Percentiles rank a stretch among this genome's conserved stretches.
Evolutionary conservation across 2,888 invertebrate species (phyloP).

Genomic region (Tyria jacobaeae): DNA sequence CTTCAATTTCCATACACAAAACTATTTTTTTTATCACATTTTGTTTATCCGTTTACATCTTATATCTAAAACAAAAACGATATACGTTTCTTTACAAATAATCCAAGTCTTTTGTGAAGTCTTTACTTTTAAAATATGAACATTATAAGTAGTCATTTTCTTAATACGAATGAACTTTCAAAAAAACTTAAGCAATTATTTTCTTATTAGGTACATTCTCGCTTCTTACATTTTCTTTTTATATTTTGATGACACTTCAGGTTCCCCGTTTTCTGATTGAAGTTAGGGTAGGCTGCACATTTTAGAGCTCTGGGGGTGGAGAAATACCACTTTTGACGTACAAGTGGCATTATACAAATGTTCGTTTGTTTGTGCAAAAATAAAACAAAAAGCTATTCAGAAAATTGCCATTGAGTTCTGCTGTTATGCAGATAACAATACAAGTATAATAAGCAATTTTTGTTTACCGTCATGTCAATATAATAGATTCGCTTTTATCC

Average conservation of each 20-base stretch:
- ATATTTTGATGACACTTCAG: background rate
- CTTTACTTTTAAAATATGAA: background rate
- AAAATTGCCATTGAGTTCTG: slow-evolving; percentile 12
- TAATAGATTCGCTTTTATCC: too few species aligned
- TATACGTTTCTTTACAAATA: too few species aligned
- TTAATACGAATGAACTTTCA: background rate
- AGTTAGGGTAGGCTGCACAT: background rate
- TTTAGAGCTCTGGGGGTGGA: too few species aligned
- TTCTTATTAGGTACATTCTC: background rate
- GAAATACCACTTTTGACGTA: too few species aligned
- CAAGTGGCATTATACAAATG: too few species aligned
- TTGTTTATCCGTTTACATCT: too few species aligned
- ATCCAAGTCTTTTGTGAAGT: too few species aligned
- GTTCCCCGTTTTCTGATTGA: background rate
- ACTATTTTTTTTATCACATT: too few species aligned
- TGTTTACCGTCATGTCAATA: too few species aligned
- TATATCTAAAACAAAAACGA: too few species aligned
- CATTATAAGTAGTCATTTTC: background rate
- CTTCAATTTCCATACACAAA: too few species aligned
- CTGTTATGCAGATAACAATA: slow-evolving; percentile 24
- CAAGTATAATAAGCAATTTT: too few species aligned
- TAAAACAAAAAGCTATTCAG: background rate
- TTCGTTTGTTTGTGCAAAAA: background rate
- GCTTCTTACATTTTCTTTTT: background rate
- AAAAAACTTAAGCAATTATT: background rate